Evolutionary conservation across 2,888 invertebrate species (phyloP), one percentile per base, ranked within the genome.

Genomic region (Barypeithes pellucidus): DNA sequence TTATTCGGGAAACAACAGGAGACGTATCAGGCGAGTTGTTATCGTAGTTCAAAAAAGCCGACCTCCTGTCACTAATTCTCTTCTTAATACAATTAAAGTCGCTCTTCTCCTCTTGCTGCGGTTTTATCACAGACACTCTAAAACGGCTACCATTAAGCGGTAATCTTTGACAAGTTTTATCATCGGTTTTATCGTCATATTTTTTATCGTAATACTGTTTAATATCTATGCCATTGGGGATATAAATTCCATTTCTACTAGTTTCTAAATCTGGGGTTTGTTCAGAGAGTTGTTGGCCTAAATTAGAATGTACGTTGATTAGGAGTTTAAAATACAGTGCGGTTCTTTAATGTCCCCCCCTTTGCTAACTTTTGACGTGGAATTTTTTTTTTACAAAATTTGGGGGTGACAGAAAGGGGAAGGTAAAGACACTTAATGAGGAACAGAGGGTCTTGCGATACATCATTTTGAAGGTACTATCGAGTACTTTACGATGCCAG

Each of bases 31-130:
- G 33, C 3, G 33, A 33, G 33, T 18, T 16, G 24, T 39, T n/a
- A 12, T 41, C 66, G n/a, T n/a, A 22, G 39, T 33, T 59, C 29
- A 73, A 52, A 24, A 73, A 73, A 20, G 59, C 65, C 12, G 68
- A 73, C n/a, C 57, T 62, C 50, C 68, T 45, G 22, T 73, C 63
- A 45, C 43, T 68, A 12, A 68, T 68, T 29, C 18, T 41, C 16
- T 68, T 59, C 24, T 62, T 68, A 62, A 67, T 52, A 12, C 5
- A 22, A 50, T 22, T 39, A 41, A 39, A 29, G 24, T 52, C 9
- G 45, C 41, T 43, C 11, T 33, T 43, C 11, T 33, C 1, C 4
- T 57, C 24, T 18, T 57, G 57, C 41, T 18, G 43, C 20, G 11
- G 61, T 16, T 29, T 33, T 39, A 68, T 29, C 61, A 61, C 68